Evolutionary conservation across 2,113 vertebrate genomes (phyloP), one percentile per base, ranked within the genome.

Genomic region (Notiomystis cincta): DNA sequence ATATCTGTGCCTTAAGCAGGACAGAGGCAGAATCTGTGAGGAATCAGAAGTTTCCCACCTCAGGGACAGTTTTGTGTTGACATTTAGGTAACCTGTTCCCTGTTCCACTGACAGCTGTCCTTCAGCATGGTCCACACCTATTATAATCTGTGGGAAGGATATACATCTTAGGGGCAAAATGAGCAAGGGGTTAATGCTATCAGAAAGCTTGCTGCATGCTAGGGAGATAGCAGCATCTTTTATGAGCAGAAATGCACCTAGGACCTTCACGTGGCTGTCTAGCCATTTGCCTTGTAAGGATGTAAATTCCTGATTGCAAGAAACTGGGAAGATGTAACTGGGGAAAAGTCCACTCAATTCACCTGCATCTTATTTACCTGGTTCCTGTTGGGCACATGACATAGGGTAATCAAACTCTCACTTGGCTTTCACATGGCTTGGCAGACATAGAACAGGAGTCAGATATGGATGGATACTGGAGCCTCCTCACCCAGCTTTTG

Each of bases 361-460:
- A 40, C 51, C 47, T 66, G 33, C 45, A 51, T 54, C 48, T 65
- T 65, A 22, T 3, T 65, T 66, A 2, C 13, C 24, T 50, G 31
- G 28, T 8, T 65, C 37, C 76, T 70, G 21, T 42, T 25, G 11
- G 0, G 0, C 4, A 2, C 7, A 6, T 42, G 42, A 35, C 0
- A 0, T 10, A 19, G 18, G 18, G 18, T 40, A 31, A 62, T 27
- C 42, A 66, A 47, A 50, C 28, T 57, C 20, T 56, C 0, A 1
- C 45, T 62, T 28, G 71, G 35, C 24, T 35, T 71, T 38, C 38
- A 5, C 3, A 0, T 47, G 28, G 8, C 42, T 70, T 0, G 0
- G 9, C 40, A 62, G 47, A 38, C 9, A 13, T 5, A 4, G 35
- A 50, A 15, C 0, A 2, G 12, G 57, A 77, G 28, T 72, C 0